phyloP scores from a whole-genome alignment of 2,797 vertebrate species.

The Myotis pilosus region DNA sequence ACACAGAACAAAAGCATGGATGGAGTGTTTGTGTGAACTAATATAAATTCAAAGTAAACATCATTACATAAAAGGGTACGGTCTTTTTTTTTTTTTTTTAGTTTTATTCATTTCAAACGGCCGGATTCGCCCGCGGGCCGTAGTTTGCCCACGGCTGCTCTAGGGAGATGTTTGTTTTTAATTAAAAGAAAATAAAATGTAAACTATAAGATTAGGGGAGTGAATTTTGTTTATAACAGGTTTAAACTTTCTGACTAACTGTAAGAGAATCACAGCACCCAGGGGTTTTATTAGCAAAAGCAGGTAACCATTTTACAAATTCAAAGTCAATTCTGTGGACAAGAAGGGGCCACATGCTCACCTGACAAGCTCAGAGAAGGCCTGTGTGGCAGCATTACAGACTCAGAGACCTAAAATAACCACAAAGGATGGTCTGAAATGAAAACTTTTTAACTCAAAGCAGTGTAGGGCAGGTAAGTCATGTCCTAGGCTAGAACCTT shows the following conservation, averaged over 20 bases:
- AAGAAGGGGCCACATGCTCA: not conserved
- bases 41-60: too few species aligned
- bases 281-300: not conserved
- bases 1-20: too few species aligned
- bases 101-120: too few species aligned
- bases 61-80: too few species aligned
- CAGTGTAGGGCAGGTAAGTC: not conserved
- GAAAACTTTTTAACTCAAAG: not conserved
- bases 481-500: not conserved
- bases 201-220: not conserved
- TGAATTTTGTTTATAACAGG: not conserved
- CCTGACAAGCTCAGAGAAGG: not conserved
- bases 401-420: not conserved
- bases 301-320: not conserved
- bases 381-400: not conserved
- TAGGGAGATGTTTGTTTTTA: not conserved
- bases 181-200: constrained; percentile 5
- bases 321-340: not conserved
- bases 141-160: not conserved
- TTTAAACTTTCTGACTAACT: not conserved
- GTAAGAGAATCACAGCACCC: not conserved
- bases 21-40: too few species aligned
- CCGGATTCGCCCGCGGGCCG: too few species aligned
- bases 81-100: too few species aligned
- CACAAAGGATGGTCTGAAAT: not conserved